Percentiles rank a stretch among this genome's conserved stretches.
Conservation (phyloP, 2,888 invertebrate genomes). For the Orchesella flavescens region DNA sequence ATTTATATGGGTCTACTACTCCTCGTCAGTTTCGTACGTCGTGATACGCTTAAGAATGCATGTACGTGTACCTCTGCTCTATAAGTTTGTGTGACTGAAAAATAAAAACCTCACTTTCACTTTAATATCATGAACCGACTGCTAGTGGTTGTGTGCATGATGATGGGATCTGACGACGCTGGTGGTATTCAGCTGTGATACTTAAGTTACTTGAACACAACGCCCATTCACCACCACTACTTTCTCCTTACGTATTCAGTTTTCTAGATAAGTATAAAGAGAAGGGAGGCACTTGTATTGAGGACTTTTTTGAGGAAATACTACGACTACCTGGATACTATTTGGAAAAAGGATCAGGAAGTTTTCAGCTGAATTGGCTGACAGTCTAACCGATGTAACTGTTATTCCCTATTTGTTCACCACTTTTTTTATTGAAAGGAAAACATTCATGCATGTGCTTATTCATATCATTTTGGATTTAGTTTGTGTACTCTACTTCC, state of each 20-base stretch:
- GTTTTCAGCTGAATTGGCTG: conserved; percentile 54
- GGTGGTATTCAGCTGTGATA: not conserved
- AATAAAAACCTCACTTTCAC: not conserved
- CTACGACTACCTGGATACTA: conserved; percentile 10
- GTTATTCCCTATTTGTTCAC: conserved; percentile 37
- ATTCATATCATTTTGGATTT: not conserved
- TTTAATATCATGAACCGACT: conserved; percentile 24
- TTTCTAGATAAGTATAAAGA: too few relatives aligned
- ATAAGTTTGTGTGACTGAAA: too few relatives aligned
- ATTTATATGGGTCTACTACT: too few relatives aligned
- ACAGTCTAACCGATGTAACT: conserved; percentile 35
- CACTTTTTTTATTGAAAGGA: not conserved
- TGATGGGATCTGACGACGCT: not conserved
- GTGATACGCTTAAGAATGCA: too few relatives aligned
- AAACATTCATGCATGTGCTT: not conserved
- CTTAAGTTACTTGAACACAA: not conserved
- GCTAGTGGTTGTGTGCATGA: not conserved
- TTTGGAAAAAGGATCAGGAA: conserved; percentile 7
- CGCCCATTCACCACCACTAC: too few relatives aligned
- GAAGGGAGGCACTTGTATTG: too few relatives aligned
- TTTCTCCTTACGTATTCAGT: too few relatives aligned
- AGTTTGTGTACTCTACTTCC: too few relatives aligned
- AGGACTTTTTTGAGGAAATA: too few relatives aligned
- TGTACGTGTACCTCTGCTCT: too few relatives aligned
- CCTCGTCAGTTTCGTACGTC: too few relatives aligned